These are phyloP conservation scores for Atta cephalotes DNA, from an alignment of 1,140 invertebrate species.

Conservation along the genomic window DNA sequence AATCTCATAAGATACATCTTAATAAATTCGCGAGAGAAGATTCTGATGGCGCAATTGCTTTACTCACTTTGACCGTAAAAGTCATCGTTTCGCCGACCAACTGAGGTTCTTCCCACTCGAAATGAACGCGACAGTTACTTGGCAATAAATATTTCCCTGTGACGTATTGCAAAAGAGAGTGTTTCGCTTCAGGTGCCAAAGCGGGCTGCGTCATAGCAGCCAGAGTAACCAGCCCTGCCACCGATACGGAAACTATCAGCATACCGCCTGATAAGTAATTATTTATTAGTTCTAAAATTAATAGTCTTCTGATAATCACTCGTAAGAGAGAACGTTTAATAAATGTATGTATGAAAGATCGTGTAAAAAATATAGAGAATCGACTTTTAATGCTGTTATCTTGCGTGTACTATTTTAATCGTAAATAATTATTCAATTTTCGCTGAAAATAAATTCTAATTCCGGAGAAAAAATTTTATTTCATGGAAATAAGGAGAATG, in stretches of 20 bases:
- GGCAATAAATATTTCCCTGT: slow-evolving; percentile 96
- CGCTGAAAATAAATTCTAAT: not conserved
- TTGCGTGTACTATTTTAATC: not conserved
- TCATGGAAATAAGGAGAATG: not conserved
- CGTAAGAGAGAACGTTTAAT: not conserved
- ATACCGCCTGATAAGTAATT: slow-evolving; percentile 89
- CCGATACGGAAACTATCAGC: slow-evolving; percentile 94
- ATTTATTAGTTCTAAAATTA: slow-evolving; percentile 52
- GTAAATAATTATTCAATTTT: slow-evolving; percentile 15
- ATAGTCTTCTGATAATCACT: not conserved
- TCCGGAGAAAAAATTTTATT: slow-evolving; percentile 4
- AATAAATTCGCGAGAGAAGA: slow-evolving; percentile 23
- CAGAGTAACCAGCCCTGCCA: slow-evolving; percentile 93
- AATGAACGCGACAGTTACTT: slow-evolving; percentile 93
- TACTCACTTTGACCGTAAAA: slow-evolving; percentile 92
- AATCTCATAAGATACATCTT: not conserved
- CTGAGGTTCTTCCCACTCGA: slow-evolving; percentile 95
- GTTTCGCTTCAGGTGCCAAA: slow-evolving; percentile 94
- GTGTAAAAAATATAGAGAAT: not conserved
- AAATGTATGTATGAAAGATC: not conserved
- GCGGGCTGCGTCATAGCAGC: slow-evolving; percentile 95
- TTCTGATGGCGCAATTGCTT: not conserved
- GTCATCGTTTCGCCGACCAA: slow-evolving; percentile 95
- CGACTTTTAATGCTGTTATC: not conserved
- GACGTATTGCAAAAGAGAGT: slow-evolving; percentile 95